Percentiles rank a stretch among this genome's conserved stretches.
These are phyloP conservation scores for Falco berigora DNA, from an alignment of 2,797 vertebrate species.

Conservation along the genomic window DNA sequence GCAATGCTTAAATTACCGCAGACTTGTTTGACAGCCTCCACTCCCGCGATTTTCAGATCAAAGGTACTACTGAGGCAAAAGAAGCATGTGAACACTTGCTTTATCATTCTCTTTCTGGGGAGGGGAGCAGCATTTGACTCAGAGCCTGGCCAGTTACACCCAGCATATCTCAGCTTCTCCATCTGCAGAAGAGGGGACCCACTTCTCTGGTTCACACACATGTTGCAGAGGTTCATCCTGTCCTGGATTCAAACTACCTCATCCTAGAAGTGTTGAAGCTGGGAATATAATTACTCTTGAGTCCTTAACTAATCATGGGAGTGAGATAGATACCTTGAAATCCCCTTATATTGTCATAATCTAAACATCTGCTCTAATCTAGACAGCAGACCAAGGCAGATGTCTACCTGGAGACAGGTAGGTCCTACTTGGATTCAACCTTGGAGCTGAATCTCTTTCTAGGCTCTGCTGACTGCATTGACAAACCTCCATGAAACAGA, in stretches of 20 bases:
- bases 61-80: not conserved
- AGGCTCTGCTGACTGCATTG: not conserved
- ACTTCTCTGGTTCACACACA: not conserved
- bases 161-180: not conserved
- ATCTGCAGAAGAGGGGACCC: not conserved
- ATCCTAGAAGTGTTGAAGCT: not conserved
- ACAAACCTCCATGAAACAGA: not conserved
- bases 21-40: constrained; percentile 21
- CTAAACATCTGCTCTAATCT: not conserved
- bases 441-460: not conserved
- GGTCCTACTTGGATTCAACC: not conserved
- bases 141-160: constrained; percentile 24
- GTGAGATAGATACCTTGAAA: not conserved
- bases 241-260: not conserved
- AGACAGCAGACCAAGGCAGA: not conserved
- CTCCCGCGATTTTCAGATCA: constrained; percentile 9
- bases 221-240: not conserved
- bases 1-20: not conserved
- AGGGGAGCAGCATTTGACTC: constrained; percentile 3
- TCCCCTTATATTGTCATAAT: not conserved
- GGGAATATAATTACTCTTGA: not conserved
- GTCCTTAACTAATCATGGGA: not conserved
- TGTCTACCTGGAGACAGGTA: not conserved
- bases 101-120: not conserved
- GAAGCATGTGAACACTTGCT: constrained; percentile 29